These are phyloP conservation scores for Eubucco bourcierii DNA, from an alignment of 2,113 vertebrate species.

Conservation along the genomic window DNA sequence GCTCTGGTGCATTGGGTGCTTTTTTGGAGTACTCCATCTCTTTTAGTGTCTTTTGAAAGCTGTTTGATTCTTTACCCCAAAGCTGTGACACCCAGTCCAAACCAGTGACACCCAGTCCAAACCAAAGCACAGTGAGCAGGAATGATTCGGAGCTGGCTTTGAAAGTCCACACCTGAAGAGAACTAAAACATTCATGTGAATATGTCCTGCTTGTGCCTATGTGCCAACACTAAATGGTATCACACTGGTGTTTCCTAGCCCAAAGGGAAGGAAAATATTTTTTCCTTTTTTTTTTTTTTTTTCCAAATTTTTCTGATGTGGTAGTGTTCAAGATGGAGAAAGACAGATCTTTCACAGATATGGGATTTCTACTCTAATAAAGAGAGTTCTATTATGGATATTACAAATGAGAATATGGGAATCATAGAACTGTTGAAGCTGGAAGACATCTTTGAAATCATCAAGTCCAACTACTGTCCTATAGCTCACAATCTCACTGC, in stretches of 20 bases:
- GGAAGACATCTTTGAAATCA: too few species aligned
- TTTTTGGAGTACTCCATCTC: not conserved
- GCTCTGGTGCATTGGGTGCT: not conserved
- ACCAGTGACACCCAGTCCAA: not conserved
- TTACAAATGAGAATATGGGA: not conserved
- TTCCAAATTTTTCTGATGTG: not conserved
- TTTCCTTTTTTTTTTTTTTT: not conserved
- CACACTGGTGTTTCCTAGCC: not conserved
- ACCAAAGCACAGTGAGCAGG: not conserved
- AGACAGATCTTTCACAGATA: not conserved
- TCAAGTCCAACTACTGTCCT: too few species aligned
- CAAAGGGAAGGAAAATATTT: not conserved
- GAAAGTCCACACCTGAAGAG: not conserved
- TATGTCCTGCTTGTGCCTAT: not conserved
- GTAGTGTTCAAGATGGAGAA: not conserved
- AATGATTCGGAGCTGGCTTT: not conserved
- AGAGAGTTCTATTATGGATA: not conserved
- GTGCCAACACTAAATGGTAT: not conserved
- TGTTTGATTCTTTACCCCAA: rapidly evolving
- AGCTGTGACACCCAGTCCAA: not conserved
- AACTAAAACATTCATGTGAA: not conserved
- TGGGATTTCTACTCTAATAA: not conserved
- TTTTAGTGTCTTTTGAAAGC: not conserved
- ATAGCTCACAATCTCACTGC: too few species aligned
- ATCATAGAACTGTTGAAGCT: too few species aligned